Base-by-base conservation (phyloP, 1,140 invertebrate species). In the Lordiphosa stackelbergi region DNA sequence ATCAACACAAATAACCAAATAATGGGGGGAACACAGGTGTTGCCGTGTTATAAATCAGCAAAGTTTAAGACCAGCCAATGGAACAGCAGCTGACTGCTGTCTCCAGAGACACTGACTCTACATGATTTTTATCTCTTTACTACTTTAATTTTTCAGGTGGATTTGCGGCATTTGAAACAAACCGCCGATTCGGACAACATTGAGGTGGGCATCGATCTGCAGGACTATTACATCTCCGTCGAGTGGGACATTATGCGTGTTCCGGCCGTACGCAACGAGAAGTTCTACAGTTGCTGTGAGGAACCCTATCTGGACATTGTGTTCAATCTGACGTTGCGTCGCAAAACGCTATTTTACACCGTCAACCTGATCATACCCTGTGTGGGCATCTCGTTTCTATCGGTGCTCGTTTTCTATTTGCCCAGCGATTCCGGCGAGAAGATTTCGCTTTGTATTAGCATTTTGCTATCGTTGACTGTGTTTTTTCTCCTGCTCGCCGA, bases 361-460 rank as follows among this genome's bases (percentile, higher is more conserved):
- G 95, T 98, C 73, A 98, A 98, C 88, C 91, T 98, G 55, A 98
- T 98, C 75, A 97, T 98, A 74, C 97, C 97, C 19, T 98, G 96
- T 87, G 96, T 98, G 41, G 96, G 96, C 53, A 97, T 97, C 78
- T 98, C 97, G 28, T 99, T 98, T 89, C 92, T 99, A 13, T 98
- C 98, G 43, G 96, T 99, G 11, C 90, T 99, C 22, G 98, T 99
- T 54, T 99, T 99, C 90, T 99, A 99, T 88, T 88, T 99, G 70
- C 98, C 98, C 34, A 98, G 97, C 47, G 97, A 99, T 89, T 98
- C 96, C 37, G 97, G 98, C 51, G 98, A 99, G 89, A 98, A 99
- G 87, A 94, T 99, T 72, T 97, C 97, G 43, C 92, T 99, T 34
- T 98, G 97, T 88, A 99, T 99, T 84, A 99, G 97, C 64, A 99